A percentile compares a stretch with the other conserved stretches of the same genome.
These are phyloP conservation scores for Naja naja DNA, from an alignment of 2,113 vertebrate species.

Conservation along the genomic window DNA sequence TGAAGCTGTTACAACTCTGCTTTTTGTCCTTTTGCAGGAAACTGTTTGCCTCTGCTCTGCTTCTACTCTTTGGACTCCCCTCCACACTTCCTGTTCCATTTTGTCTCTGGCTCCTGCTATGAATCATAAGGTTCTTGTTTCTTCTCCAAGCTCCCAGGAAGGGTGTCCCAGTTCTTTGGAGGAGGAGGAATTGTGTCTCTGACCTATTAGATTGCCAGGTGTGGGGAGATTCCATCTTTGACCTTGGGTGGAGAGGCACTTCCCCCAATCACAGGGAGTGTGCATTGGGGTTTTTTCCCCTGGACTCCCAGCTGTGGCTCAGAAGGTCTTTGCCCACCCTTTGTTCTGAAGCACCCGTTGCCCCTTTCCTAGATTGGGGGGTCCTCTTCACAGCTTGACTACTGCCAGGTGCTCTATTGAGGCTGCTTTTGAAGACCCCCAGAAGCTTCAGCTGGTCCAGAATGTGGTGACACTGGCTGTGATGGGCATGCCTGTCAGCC, in stretches of 20 bases:
- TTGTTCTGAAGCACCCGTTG: neutral
- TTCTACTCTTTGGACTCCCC: neutral
- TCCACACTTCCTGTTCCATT: neutral
- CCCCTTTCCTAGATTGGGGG: neutral
- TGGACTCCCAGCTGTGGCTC: neutral
- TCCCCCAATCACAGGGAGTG: neutral
- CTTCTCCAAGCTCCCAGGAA: no score
- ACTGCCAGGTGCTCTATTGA: neutral
- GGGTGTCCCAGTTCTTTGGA: neutral
- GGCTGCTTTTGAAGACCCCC: neutral
- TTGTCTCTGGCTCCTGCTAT: neutral
- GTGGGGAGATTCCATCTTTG: neutral
- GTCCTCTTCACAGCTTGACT: neutral
- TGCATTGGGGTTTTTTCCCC: no score
- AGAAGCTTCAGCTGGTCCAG: neutral
- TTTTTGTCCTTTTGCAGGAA: neutral
- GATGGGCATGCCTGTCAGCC: neutral
- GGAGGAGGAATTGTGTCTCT: neutral
- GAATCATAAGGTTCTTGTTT: neutral
- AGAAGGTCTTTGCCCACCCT: neutral
- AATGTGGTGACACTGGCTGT: neutral
- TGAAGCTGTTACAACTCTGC: neutral
- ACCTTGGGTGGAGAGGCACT: neutral
- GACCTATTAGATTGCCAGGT: no score
- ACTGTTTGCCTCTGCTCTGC: neutral